Percentiles rank a stretch among this genome's conserved stretches.
Conservation (phyloP, 2,113 vertebrate species). For the Petaurus breviceps region DNA sequence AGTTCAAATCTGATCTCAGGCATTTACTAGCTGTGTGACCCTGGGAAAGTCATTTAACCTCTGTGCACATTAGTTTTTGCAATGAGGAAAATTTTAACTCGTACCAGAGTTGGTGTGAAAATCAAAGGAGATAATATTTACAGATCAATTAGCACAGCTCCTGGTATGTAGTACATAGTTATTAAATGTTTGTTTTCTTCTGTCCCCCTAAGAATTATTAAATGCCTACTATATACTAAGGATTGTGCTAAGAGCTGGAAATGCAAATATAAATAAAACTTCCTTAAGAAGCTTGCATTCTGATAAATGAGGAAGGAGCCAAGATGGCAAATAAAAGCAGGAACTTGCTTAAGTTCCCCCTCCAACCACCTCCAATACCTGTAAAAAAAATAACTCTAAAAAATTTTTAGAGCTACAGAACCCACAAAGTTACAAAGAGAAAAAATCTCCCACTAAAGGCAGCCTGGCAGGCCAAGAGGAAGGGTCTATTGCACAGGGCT, state of each 20-base stretch:
- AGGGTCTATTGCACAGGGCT: too few relatives aligned
- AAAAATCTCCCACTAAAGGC: too few relatives aligned
- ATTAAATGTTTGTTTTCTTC: background rate
- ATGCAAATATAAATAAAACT: background rate
- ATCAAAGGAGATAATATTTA: background rate
- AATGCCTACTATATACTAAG: background rate
- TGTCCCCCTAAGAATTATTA: background rate
- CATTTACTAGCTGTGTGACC: background rate
- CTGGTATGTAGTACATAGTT: background rate
- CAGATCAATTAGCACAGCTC: background rate
- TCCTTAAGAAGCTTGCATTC: too few relatives aligned
- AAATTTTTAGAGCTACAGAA: too few relatives aligned
- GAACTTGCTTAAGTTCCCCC: too few relatives aligned
- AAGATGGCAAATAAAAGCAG: too few relatives aligned
- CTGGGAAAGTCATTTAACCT: background rate
- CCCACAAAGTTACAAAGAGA: too few relatives aligned
- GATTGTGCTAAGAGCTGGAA: background rate
- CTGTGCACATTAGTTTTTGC: background rate
- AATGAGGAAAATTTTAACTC: background rate
- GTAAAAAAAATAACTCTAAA: too few relatives aligned
- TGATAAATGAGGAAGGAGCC: too few relatives aligned
- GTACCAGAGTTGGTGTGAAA: background rate
- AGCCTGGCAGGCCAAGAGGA: too few relatives aligned
- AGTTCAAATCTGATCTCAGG: background rate
- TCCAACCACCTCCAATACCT: too few relatives aligned